Evolutionary conservation across 2,888 invertebrate species (phyloP).

Genomic region (Ptilodon capucinus): DNA sequence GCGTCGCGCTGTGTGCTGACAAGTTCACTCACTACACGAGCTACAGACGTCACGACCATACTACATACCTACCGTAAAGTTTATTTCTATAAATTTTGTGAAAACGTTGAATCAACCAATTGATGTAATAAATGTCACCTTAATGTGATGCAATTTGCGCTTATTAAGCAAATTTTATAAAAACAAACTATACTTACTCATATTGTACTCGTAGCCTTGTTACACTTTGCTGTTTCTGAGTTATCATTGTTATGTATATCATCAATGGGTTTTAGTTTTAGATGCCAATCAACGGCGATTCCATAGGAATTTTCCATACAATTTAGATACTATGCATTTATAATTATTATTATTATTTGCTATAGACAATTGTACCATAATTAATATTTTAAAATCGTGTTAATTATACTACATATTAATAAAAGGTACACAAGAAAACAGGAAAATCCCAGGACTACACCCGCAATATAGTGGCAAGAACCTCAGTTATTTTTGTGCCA

Average conservation of each 20-base stretch:
- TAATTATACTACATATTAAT: too few species aligned
- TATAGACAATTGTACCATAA: not conserved
- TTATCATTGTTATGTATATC: conserved; percentile 8
- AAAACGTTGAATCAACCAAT: too few species aligned
- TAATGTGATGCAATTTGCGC: too few species aligned
- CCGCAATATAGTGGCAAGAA: too few species aligned
- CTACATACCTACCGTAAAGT: too few species aligned
- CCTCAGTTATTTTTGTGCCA: too few species aligned
- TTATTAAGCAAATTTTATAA: too few species aligned
- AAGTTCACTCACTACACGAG: conserved; percentile 14
- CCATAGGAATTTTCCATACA: not conserved
- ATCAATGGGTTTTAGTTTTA: conserved; percentile 19
- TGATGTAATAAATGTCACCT: too few species aligned
- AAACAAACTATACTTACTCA: conserved; percentile 9
- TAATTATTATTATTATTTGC: not conserved
- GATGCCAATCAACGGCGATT: conserved; percentile 2
- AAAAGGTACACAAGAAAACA: too few species aligned
- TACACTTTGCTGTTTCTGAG: conserved; percentile 15
- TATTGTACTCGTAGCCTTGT: conserved; percentile 13
- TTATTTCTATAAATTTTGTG: too few species aligned
- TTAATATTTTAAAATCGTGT: too few species aligned
- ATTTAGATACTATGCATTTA: not conserved
- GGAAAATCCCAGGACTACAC: too few species aligned
- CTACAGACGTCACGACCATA: conserved; percentile 24
- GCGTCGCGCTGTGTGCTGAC: conserved; percentile 7